Evolutionary conservation across 1,140 invertebrate genomes (phyloP).

Genomic region (Prorops nasuta): DNA sequence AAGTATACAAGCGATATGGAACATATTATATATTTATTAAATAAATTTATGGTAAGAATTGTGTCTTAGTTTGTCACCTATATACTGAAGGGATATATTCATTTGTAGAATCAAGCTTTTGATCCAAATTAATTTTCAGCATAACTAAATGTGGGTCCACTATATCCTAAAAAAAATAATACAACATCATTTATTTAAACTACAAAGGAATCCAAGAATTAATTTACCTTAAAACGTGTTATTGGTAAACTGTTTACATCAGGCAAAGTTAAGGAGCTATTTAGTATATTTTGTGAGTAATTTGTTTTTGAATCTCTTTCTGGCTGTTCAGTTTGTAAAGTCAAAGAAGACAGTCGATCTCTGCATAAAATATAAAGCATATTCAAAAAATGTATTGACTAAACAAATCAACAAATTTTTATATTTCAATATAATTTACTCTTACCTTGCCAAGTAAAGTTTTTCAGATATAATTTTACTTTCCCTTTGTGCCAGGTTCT

Average conservation of each 20-base stretch:
- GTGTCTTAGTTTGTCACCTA: constrained; percentile 13
- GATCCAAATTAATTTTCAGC: constrained; percentile 42
- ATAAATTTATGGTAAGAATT: constrained; percentile 3
- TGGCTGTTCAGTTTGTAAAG: constrained; percentile 32
- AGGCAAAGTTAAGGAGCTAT: constrained; percentile 8
- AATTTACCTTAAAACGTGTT: constrained; percentile 35
- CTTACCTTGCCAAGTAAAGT: constrained; percentile 41
- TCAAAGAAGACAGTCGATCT: constrained; percentile 35
- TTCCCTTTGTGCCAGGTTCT: constrained; percentile 41
- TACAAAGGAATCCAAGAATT: constrained; percentile 16
- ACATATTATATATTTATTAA: constrained; percentile 8
- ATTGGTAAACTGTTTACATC: constrained; percentile 18
- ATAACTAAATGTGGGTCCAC: constrained; percentile 44
- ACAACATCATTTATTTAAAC: too few relatives aligned
- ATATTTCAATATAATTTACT: constrained; percentile 4
- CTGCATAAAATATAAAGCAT: constrained; percentile 24
- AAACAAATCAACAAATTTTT: background rate
- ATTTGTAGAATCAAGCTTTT: constrained; percentile 29
- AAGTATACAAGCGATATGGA: constrained; percentile 6
- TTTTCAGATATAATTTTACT: constrained; percentile 40
- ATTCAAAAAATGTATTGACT: constrained; percentile 2
- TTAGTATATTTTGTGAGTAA: constrained; percentile 9
- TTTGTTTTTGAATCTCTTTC: constrained; percentile 32
- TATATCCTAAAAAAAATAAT: constrained; percentile 38
- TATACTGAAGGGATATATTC: constrained; percentile 15